Conservation (phyloP, 1,140 invertebrate species). For the Ceratoteleas bidentatus region DNA sequence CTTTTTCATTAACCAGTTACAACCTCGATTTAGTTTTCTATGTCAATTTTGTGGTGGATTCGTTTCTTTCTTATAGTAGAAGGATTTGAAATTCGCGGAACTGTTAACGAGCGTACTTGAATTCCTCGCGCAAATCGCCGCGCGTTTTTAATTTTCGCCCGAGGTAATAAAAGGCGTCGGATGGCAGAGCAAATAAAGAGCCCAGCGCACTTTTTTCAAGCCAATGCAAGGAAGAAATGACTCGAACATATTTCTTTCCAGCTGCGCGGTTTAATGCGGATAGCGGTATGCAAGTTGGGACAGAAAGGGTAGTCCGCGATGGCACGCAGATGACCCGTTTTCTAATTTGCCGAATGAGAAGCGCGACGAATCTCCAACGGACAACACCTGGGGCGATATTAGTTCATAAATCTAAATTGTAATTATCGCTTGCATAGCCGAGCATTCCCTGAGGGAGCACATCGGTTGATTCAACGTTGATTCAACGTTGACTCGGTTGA, state of each 20-base stretch:
- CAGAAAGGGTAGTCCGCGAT: slow-evolving; percentile 72
- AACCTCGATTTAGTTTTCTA: neutral
- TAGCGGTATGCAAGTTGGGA: slow-evolving; percentile 26
- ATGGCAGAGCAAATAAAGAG: too few species aligned
- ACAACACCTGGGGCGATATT: slow-evolving; percentile 71
- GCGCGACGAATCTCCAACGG: slow-evolving; percentile 73
- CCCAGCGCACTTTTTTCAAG: neutral
- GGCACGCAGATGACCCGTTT: slow-evolving; percentile 75
- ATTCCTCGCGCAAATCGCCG: too few species aligned
- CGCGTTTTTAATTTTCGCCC: too few species aligned
- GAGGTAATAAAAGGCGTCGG: too few species aligned
- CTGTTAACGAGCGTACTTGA: too few species aligned
- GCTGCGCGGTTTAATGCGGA: slow-evolving; percentile 65
- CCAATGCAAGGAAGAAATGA: slow-evolving; percentile 32
- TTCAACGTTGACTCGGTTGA: too few species aligned
- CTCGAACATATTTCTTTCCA: slow-evolving; percentile 70
- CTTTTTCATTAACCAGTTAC: slow-evolving; percentile 20
- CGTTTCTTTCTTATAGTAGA: too few species aligned
- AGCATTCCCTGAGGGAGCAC: too few species aligned
- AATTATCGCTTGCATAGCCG: neutral
- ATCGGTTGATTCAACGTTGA: too few species aligned
- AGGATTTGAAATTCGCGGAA: too few species aligned
- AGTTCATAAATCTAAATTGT: slow-evolving; percentile 22
- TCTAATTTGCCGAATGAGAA: slow-evolving; percentile 77
- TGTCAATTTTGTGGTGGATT: neutral